Percentiles rank a stretch among this genome's conserved stretches.
Conservation (phyloP, 53 echinoderm and acorn worm species). For the Crossaster papposus region DNA sequence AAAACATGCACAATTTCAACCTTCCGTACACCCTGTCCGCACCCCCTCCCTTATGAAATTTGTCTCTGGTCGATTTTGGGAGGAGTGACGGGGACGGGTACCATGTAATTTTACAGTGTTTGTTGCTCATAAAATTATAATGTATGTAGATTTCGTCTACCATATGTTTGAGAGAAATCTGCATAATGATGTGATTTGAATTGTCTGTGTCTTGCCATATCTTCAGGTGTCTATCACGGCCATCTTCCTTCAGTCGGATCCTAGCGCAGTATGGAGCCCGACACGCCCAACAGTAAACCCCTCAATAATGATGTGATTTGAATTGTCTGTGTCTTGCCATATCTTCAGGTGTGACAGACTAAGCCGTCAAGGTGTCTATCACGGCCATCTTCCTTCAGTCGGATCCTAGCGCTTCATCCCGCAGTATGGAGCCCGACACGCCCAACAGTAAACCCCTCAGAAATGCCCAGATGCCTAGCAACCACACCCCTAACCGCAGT, state of each 20-base stretch:
- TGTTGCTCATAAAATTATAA: too few species aligned
- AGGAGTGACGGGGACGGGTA: too few species aligned
- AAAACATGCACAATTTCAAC: too few species aligned
- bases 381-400: conserved; percentile 76
- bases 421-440: conserved; percentile 78
- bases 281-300: conserved; percentile 50
- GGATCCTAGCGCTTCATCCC: conserved; percentile 70
- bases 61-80: too few species aligned
- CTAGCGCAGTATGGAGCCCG: conserved; percentile 83
- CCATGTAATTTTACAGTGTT: too few species aligned
- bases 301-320: background rate
- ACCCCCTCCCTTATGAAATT: too few species aligned
- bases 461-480: conserved; percentile 45
- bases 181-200: too few species aligned
- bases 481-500: conserved; percentile 50
- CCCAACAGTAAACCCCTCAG: conserved; percentile 47
- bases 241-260: conserved; percentile 71
- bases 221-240: conserved; percentile 84
- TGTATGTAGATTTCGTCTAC: too few species aligned
- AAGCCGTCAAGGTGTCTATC: conserved; percentile 81
- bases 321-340: background rate
- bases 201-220: background rate
- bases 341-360: conserved; percentile 54
- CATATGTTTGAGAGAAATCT: too few species aligned
- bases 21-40: too few species aligned